Evolutionary conservation across 2,113 vertebrate genomes (phyloP).

Genomic region (Catharus minimus): DNA sequence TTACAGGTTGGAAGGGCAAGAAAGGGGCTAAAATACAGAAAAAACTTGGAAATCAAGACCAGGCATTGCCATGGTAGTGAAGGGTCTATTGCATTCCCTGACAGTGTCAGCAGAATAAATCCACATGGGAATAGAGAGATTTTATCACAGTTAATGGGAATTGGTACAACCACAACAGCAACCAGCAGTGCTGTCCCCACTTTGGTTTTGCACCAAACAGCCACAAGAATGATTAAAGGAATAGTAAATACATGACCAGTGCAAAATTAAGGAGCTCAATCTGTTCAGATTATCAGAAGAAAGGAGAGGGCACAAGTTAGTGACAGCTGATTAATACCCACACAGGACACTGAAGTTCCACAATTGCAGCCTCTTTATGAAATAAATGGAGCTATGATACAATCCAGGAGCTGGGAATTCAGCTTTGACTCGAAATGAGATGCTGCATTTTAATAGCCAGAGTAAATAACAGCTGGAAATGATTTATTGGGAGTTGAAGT

Average conservation of each 20-base stretch:
- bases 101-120: neutral
- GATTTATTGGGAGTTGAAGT: neutral
- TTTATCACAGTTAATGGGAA: neutral
- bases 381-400: neutral
- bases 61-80: neutral
- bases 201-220: neutral
- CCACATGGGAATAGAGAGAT: neutral
- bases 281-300: neutral
- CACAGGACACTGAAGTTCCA: neutral
- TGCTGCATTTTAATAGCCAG: neutral
- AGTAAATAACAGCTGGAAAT: slow-evolving; percentile 36
- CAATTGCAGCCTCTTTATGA: neutral
- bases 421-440: slow-evolving; percentile 14
- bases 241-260: neutral
- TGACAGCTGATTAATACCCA: neutral
- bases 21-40: neutral
- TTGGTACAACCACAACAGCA: neutral
- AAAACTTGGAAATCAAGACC: neutral
- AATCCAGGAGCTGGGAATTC: neutral
- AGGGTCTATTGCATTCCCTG: neutral
- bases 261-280: neutral
- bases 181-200: neutral
- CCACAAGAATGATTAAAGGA: neutral
- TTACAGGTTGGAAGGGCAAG: neutral
- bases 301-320: neutral